Evolutionary conservation across 2,797 vertebrate genomes (phyloP), one percentile per base, ranked within the genome.

Genomic region (Loris lydekkerianus): DNA sequence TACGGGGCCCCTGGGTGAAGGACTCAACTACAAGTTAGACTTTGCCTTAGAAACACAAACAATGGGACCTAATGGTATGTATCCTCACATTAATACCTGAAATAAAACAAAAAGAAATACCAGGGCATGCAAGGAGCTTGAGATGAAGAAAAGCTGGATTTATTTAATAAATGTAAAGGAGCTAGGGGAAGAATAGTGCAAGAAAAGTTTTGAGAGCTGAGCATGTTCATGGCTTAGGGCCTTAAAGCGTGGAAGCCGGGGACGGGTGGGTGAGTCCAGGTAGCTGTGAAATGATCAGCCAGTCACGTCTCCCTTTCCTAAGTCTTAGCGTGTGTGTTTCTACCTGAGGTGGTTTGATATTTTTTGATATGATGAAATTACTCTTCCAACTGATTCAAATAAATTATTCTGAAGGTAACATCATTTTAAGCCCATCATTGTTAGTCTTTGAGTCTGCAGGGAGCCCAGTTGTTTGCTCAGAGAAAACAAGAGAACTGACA

Each of bases 321-420:
- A 86, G 18, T 72, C 23, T 69, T 25, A 20, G 2, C 5, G 5
- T 77, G 7, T 81, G 25, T 34, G 17, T 58, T 60, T 93, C 49
- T 72, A 67, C 85, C 7, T 77, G 21, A 61, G 25, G 84, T 4
- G 43, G 29, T 81, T 93, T 86, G 29, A 49, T 75, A 73, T 83
- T 93, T 82, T 43, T 81, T 58, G 23, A 72, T 87, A 43, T 34
- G 46, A 84, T 86, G 7, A 92, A 92, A 34, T 90, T 49, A 77
- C 49, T 80, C 11, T 72, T 75, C 65, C 67, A 84, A 58, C 25
- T 56, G 29, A 77, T 43, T 69, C 37, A 75, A 72, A 53, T 61
- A 43, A 76, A 49, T 92, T 70, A 93, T 84, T 76, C 49, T 49
- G 27, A 89, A 61, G 34, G 31, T 14, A 63, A 20, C 20, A 72